These are phyloP conservation scores for Ditylenchus weischeri DNA, from an alignment of 2,888 invertebrate genomes.

Conservation along the genomic window DNA sequence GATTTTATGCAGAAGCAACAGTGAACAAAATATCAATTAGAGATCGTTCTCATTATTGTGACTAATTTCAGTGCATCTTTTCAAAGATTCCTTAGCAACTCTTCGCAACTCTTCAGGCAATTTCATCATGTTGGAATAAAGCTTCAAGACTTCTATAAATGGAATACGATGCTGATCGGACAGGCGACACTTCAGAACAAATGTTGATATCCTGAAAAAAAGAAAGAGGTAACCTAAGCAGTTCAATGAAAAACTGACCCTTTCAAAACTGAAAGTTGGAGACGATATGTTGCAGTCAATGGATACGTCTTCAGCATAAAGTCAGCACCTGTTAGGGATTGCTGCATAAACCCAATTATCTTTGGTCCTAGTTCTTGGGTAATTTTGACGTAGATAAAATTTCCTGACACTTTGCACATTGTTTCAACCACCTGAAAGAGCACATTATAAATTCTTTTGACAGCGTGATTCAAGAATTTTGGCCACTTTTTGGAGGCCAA, in stretches of 20 bases:
- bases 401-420: constrained; percentile 40
- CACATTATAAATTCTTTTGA: background rate
- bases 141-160: background rate
- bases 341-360: constrained; percentile 24
- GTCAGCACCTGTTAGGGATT: constrained; percentile 7
- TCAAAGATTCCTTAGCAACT: constrained; percentile 1
- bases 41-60: no score
- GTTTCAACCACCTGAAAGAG: constrained; percentile 29
- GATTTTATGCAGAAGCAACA: no score
- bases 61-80: background rate
- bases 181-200: constrained; percentile 2
- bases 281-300: constrained; percentile 28
- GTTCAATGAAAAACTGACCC: constrained; percentile 6
- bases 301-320: constrained; percentile 15
- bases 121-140: constrained; percentile 4
- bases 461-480: no score
- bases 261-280: constrained; percentile 25
- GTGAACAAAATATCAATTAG: no score
- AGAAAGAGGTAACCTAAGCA: no score
- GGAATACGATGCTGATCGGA: background rate
- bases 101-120: background rate
- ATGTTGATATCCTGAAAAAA: background rate
- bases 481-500: no score
- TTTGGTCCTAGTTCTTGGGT: constrained; percentile 40
- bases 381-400: constrained; percentile 45